phyloP scores from a whole-genome alignment of 2,113 vertebrate species.

The Pavo muticus region DNA sequence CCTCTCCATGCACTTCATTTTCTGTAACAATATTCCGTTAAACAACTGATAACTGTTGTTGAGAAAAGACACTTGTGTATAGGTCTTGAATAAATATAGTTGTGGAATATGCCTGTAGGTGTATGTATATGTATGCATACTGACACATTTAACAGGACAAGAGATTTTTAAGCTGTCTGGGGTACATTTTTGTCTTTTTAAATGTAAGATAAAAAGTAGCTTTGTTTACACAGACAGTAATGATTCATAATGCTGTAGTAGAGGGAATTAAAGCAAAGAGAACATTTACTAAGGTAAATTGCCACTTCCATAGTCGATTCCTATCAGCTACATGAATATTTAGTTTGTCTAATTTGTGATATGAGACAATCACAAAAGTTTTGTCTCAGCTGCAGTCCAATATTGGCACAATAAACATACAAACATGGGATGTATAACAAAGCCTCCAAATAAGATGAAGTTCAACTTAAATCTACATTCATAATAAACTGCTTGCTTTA shows the following conservation, averaged over 20 bases:
- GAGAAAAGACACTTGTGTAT: neutral
- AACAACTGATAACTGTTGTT: neutral
- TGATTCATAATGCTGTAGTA: neutral
- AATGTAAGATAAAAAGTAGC: neutral
- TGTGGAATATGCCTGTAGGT: neutral
- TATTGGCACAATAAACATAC: neutral
- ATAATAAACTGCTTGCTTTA: neutral
- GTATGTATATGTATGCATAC: neutral
- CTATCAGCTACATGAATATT: neutral
- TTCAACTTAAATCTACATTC: neutral
- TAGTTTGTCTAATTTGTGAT: neutral
- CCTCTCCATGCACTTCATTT: neutral
- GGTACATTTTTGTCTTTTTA: neutral
- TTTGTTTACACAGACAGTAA: neutral
- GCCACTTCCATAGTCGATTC: neutral
- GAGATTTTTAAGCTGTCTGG: neutral
- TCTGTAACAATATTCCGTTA: neutral
- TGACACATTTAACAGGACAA: neutral
- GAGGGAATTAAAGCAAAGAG: neutral
- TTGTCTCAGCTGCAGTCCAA: neutral
- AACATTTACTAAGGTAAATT: neutral
- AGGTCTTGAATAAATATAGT: neutral
- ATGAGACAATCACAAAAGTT: neutral
- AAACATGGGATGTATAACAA: neutral
- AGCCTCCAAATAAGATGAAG: neutral